Evolutionary conservation across 2,888 invertebrate species (phyloP), one percentile per base, ranked within the genome.

Genomic region (Pandemis corylana): DNA sequence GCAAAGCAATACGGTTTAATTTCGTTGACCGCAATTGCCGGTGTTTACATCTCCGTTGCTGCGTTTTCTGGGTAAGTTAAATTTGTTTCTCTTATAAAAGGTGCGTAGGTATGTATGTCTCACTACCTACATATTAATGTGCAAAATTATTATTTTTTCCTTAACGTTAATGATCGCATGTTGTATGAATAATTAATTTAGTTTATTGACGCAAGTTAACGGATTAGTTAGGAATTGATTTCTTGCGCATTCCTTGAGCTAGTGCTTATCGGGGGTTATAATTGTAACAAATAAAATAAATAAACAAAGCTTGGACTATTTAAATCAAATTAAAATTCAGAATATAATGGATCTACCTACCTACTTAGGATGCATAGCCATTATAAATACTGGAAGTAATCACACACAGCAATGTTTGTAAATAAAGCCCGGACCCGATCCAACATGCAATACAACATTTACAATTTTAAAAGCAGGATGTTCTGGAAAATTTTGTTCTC

Each of bases 401-500:
- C 9, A 42, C 56, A 68, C 63, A 44, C 64, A 69, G 68, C 64
- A 62, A 66, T 46, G 42, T 53, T 56, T 53, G 70, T 36, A 71
- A 63, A 71, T 59, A 68, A 70, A 66, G 66, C 53, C 61, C 36
- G 10, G 12, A 28, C 28, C 59, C 28, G 12, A 6, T 13, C n/a
- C 62, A 20, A 56, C 9, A 71, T 67, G 67, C 66, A 75, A n/a
- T 20, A 44, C 12, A 51, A 20, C 20, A 20, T 20, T 20, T 53
- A 63, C 41, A 0, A 9, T 15, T 70, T 53, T 20, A 20, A 20
- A 75, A 59, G 75, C 66, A 80, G 74, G 65, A 42, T 42, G 63
- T 72, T 70, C 74, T 79, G 76, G 79, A 79, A 75, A 81, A 77
- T 56, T 20, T 62, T 67, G 59, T 72, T 77, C 89, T 90, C 81